Percentiles rank a stretch among this genome's conserved stretches.
Evolutionary conservation across 2,888 invertebrate species (phyloP).

Genomic region (Cephus spinipes): DNA sequence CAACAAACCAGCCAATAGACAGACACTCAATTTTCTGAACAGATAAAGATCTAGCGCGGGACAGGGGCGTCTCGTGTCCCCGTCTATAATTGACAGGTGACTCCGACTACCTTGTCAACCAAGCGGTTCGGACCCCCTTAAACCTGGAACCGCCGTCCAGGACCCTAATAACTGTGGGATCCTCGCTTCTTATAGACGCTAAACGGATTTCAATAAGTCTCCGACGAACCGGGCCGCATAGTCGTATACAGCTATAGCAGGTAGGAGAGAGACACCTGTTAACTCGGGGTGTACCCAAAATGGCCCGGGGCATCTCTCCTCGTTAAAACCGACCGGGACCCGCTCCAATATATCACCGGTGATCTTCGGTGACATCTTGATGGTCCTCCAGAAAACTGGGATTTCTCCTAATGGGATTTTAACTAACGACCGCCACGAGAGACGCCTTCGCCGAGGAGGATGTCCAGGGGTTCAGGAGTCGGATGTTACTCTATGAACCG

Average conservation of each 20-base stretch:
- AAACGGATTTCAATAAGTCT: slow-evolving; percentile 53
- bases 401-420: slow-evolving; percentile 61
- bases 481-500: background rate
- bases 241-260: slow-evolving; percentile 35
- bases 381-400: slow-evolving; percentile 52
- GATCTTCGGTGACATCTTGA: slow-evolving; percentile 57
- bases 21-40: slow-evolving; percentile 35
- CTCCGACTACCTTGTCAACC: slow-evolving; percentile 26
- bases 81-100: slow-evolving; percentile 56
- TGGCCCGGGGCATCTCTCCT: slow-evolving; percentile 31
- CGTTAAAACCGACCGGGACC: slow-evolving; percentile 21
- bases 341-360: slow-evolving; percentile 57
- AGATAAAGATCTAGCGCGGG: slow-evolving; percentile 45
- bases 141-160: slow-evolving; percentile 31
- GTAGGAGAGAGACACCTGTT: slow-evolving; percentile 58
- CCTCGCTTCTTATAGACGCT: slow-evolving; percentile 27
- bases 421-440: slow-evolving; percentile 49
- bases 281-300: slow-evolving; percentile 46
- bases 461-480: background rate
- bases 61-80: slow-evolving; percentile 29
- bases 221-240: slow-evolving; percentile 14
- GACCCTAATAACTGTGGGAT: slow-evolving; percentile 42
- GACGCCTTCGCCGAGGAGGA: background rate
- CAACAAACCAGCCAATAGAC: slow-evolving; percentile 3
- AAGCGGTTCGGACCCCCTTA: slow-evolving; percentile 26